Evolutionary conservation across 2,888 invertebrate genomes (phyloP).

Genomic region (Cheilosia vernalis): DNA sequence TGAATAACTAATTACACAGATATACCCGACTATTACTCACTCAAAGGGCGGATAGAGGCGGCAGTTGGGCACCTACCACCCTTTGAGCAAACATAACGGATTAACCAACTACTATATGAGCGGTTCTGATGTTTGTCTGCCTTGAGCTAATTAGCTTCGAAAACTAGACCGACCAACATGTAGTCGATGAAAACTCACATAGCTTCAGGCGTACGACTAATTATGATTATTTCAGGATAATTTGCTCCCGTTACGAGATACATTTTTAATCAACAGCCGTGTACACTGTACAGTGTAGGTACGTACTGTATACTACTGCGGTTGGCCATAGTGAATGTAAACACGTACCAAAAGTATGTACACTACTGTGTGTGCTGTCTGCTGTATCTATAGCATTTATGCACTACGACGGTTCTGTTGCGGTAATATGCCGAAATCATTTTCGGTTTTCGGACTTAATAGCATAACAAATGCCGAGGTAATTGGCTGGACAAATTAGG

Average conservation of each 20-base stretch:
- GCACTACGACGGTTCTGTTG: conserved; percentile 50
- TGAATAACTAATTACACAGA: conserved; percentile 71
- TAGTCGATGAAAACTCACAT: conserved; percentile 70
- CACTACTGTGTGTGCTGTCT: neutral
- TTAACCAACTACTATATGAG: conserved; percentile 19
- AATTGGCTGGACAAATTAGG: conserved; percentile 71
- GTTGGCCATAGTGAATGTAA: conserved; percentile 61
- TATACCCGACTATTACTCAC: conserved; percentile 57
- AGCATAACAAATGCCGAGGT: conserved; percentile 69
- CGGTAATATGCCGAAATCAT: conserved; percentile 72
- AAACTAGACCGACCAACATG: conserved; percentile 60
- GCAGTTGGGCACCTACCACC: neutral
- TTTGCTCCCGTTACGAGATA: conserved; percentile 74
- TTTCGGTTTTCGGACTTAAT: conserved; percentile 72
- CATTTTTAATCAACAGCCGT: conserved; percentile 75
- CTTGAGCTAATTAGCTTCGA: conserved; percentile 68
- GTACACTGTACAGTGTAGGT: conserved; percentile 4
- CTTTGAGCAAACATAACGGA: conserved; percentile 28
- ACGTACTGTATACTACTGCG: conserved; percentile 53
- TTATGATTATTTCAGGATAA: conserved; percentile 75
- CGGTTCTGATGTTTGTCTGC: conserved; percentile 2
- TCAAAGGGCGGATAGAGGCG: conserved; percentile 27
- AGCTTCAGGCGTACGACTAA: conserved; percentile 67
- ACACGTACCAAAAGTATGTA: conserved; percentile 66
- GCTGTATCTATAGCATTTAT: conserved; percentile 31